These are phyloP conservation scores for Epinephelus malabaricus DNA, from an alignment of 2,797 vertebrate genomes.

Conservation along the genomic window DNA sequence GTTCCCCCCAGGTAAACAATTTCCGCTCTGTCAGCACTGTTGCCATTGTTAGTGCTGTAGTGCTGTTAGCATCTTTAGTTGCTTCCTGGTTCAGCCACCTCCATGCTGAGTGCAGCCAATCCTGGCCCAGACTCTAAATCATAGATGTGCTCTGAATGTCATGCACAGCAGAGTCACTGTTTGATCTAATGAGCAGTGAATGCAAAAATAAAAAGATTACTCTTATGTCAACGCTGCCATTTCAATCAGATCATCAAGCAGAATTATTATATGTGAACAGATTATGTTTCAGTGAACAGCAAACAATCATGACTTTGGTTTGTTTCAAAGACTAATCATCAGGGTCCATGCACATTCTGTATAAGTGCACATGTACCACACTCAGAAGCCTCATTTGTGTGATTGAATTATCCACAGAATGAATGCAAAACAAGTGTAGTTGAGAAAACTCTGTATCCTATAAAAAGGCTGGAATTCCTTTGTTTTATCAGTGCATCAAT, in stretches of 20 bases:
- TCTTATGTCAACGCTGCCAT: constrained; percentile 3
- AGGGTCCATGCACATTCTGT: too few relatives aligned
- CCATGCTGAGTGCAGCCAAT: too few relatives aligned
- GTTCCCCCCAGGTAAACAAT: too few relatives aligned
- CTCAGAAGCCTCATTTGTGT: not conserved
- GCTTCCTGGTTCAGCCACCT: too few relatives aligned
- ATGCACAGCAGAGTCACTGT: not conserved
- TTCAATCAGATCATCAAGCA: constrained; percentile 9
- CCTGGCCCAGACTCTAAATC: too few relatives aligned
- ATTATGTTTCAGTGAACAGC: not conserved
- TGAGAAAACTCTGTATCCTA: not conserved
- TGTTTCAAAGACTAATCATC: too few relatives aligned
- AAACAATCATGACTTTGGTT: not conserved
- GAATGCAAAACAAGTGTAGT: not conserved
- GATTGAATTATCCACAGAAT: not conserved
- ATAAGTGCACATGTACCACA: too few relatives aligned
- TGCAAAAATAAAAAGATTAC: not conserved
- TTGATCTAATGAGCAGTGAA: not conserved
- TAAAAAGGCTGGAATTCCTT: too few relatives aligned
- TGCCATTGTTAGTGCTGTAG: too few relatives aligned
- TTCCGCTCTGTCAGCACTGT: too few relatives aligned
- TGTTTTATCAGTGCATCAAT: not conserved
- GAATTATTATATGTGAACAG: constrained; percentile 10
- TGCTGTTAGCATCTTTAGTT: too few relatives aligned
- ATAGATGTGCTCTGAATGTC: too few relatives aligned